A percentile compares a stretch with the other conserved stretches of the same genome.
These are phyloP conservation scores for Phoxinus phoxinus DNA, from an alignment of 2,113 vertebrate genomes.

Conservation along the genomic window DNA sequence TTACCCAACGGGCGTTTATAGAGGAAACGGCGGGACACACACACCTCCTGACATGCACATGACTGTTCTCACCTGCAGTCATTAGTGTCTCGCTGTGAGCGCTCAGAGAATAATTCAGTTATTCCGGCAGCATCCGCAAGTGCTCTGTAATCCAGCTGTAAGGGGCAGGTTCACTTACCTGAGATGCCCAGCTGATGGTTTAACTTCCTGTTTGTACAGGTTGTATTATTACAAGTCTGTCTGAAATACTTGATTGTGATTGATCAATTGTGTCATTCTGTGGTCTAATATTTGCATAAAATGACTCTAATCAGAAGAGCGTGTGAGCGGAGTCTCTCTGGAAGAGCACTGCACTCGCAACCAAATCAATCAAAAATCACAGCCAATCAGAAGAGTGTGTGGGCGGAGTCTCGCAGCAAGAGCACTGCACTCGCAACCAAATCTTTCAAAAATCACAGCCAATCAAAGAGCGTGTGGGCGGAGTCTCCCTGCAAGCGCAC, in stretches of 20 bases:
- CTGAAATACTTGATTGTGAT: not conserved
- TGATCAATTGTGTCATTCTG: not conserved
- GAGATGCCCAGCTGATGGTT: not conserved
- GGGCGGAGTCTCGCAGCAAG: too few species aligned
- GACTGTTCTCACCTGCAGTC: not conserved
- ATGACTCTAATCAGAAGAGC: too few species aligned
- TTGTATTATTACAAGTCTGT: too few species aligned
- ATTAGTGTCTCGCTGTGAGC: not conserved
- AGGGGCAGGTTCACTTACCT: not conserved
- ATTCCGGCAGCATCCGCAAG: not conserved
- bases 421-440: too few species aligned
- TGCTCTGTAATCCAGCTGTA: not conserved
- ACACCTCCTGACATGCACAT: not conserved
- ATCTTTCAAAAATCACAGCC: too few species aligned
- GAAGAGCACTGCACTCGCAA: fast-evolving
- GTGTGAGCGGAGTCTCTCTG: too few species aligned
- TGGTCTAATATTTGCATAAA: not conserved
- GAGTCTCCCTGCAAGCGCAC: too few species aligned
- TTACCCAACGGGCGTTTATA: not conserved
- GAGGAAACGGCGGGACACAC: slow-evolving; percentile 8
- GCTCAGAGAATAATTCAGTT: not conserved
- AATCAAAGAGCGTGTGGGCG: too few species aligned
- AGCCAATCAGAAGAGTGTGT: too few species aligned
- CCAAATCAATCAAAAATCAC: too few species aligned
- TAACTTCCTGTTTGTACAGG: not conserved